Evolutionary conservation across 2,113 vertebrate species (phyloP).

Genomic region (Ia io): DNA sequence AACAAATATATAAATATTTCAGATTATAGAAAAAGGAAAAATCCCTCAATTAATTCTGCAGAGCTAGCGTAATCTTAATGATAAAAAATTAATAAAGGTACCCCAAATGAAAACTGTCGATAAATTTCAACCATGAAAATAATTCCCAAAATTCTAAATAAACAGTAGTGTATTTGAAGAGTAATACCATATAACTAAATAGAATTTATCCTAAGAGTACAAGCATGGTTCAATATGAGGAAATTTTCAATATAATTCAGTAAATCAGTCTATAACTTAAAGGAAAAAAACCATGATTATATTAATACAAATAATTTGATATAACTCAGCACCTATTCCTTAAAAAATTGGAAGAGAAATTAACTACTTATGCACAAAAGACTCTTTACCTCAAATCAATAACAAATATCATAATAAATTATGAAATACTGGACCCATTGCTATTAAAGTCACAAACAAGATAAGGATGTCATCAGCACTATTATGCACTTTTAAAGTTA

Average conservation of each 20-base stretch:
- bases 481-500: not conserved
- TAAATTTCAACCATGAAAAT: not conserved
- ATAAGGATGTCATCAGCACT: not conserved
- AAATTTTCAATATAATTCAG: not conserved
- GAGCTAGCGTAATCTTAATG: not conserved
- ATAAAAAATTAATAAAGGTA: not conserved
- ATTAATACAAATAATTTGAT: not conserved
- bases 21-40: not conserved
- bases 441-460: slow-evolving; percentile 23
- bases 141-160: not conserved
- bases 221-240: not conserved
- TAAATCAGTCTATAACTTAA: not conserved
- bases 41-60: not conserved
- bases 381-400: not conserved
- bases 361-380: not conserved
- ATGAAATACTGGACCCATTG: not conserved
- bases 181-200: not conserved
- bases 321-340: not conserved
- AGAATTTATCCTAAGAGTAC: not conserved
- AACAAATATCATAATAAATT: slow-evolving; percentile 5
- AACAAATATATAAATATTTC: not conserved
- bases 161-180: slow-evolving; percentile 17
- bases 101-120: not conserved
- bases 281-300: not conserved
- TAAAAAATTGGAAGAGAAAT: slow-evolving; percentile 20